Evolutionary conservation across 1,140 invertebrate species (phyloP).

Genomic region (Drosophila willistoni): DNA sequence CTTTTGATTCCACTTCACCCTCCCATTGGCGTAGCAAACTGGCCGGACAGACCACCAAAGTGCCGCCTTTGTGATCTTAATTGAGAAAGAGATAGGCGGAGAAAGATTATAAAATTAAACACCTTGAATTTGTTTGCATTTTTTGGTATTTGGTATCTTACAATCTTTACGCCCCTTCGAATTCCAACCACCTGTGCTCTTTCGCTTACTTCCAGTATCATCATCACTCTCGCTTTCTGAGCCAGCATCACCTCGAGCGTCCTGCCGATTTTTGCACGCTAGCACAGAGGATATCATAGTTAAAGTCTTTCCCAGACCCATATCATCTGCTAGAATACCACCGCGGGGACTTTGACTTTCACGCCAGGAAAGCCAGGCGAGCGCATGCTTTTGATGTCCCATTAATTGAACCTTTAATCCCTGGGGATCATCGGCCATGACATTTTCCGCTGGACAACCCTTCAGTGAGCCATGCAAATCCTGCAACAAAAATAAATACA

Average conservation of each 20-base stretch:
- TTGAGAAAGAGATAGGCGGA: background rate
- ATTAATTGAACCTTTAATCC: slow-evolving; percentile 89
- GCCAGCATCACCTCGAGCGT: slow-evolving; percentile 38
- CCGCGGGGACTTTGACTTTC: slow-evolving; percentile 92
- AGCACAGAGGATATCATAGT: slow-evolving; percentile 94
- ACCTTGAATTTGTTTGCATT: background rate
- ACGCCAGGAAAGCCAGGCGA: slow-evolving; percentile 95
- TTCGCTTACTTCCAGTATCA: slow-evolving; percentile 56
- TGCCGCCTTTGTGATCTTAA: slow-evolving; percentile 86
- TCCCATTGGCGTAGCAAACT: slow-evolving; percentile 94
- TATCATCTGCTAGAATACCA: slow-evolving; percentile 94
- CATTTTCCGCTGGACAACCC: slow-evolving; percentile 86
- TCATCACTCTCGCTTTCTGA: slow-evolving; percentile 52
- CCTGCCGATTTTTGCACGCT: slow-evolving; percentile 70
- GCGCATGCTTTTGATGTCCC: slow-evolving; percentile 93
- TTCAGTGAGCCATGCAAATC: slow-evolving; percentile 89
- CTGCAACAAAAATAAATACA: slow-evolving; percentile 69
- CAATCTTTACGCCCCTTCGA: slow-evolving; percentile 75
- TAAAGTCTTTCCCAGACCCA: slow-evolving; percentile 96
- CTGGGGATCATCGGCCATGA: slow-evolving; percentile 86
- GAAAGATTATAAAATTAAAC: too few species aligned
- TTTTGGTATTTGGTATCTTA: slow-evolving; percentile 47
- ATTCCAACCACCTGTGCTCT: slow-evolving; percentile 61
- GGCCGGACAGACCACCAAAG: slow-evolving; percentile 95
- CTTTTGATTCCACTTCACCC: slow-evolving; percentile 89